Evolutionary conservation across 30 jellyfish, hydroid and myxozoan species (phyloP).

Genomic region (Clytia hemisphaerica): DNA sequence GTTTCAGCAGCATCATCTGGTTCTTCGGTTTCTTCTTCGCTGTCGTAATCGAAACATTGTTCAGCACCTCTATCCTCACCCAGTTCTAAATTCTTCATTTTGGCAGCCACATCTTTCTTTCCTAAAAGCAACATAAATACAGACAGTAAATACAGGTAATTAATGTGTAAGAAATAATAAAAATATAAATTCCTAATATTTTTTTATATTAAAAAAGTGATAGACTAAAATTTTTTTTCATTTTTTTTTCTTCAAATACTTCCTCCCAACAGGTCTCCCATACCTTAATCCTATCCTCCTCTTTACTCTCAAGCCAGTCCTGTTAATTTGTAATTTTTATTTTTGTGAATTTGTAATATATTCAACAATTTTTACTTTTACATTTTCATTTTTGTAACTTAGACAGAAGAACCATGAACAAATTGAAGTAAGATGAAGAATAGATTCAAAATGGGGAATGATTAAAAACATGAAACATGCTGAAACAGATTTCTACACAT

Average conservation of each 20-base stretch:
- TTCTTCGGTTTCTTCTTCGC: conserved; percentile 29
- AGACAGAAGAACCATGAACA: not conserved
- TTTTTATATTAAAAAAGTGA: no score
- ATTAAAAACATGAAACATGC: no score
- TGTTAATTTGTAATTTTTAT: no score
- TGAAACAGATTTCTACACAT: no score
- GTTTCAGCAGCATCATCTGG: not conserved
- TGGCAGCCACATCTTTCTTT: conserved; percentile 26
- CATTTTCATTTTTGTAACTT: not conserved
- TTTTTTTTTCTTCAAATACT: no score
- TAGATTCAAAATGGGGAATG: no score
- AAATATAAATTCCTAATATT: not conserved
- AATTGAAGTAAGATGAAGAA: no score
- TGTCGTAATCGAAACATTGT: conserved; percentile 31
- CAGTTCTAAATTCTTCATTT: conserved; percentile 17
- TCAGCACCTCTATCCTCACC: conserved; percentile 28
- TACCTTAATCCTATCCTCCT: no score
- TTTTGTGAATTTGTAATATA: not conserved
- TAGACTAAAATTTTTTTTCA: no score
- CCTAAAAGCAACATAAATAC: not conserved
- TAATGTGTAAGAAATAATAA: not conserved
- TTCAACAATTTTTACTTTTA: not conserved
- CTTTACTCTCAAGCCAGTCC: no score
- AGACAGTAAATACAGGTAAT: not conserved
- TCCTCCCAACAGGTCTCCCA: no score